Base-by-base conservation (phyloP, 2,888 invertebrate genomes). In the Strigamia transsilvanica region DNA sequence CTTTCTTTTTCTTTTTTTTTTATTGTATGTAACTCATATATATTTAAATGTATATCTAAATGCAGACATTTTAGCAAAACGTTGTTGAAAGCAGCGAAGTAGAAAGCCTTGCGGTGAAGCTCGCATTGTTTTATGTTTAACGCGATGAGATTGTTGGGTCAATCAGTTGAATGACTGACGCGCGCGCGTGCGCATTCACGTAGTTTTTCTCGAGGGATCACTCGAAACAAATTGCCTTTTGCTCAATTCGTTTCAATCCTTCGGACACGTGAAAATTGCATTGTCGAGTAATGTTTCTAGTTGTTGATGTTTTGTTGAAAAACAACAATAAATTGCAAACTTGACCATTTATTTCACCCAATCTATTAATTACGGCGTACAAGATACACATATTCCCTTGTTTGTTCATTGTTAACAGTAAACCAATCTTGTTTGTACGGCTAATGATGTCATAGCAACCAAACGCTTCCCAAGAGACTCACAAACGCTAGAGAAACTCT, bases 151-250 rank as follows among this genome's bases (percentile, higher is more conserved):
- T 73, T 73, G 73, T 73, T 73, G 73, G 73, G 73, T 73, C 73
- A 73, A 73, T 73, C 73, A 73, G 32, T 32, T 73, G 73, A 73
- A 73, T 73, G 73, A 73, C 73, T 23, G 23, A 32, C 73, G n/a
- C 32, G 12, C 32, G 73, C 32, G 73, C 73, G 73, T 32, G 32
- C 73, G 32, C 23, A 32, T 73, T 27, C 12, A 32, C 73, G 7
- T 32, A 56, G 3, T 73, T 73, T 32, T n/a, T 27, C 73, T 27
- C 73, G 27, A 73, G 73, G 73, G 73, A 73, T 73, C 73, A 73
- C 73, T 73, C 27, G 73, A 27, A 73, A 73, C 73, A 73, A 73
- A 73, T 73, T 73, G 73, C 73, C 73, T 73, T 73, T 73, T 73
- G 73, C 73, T 32, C 73, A 73, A 73, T 32, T 32, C 73, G 73